Base-by-base conservation (phyloP, 2,113 vertebrate species). In the Vireo altiloquus region DNA sequence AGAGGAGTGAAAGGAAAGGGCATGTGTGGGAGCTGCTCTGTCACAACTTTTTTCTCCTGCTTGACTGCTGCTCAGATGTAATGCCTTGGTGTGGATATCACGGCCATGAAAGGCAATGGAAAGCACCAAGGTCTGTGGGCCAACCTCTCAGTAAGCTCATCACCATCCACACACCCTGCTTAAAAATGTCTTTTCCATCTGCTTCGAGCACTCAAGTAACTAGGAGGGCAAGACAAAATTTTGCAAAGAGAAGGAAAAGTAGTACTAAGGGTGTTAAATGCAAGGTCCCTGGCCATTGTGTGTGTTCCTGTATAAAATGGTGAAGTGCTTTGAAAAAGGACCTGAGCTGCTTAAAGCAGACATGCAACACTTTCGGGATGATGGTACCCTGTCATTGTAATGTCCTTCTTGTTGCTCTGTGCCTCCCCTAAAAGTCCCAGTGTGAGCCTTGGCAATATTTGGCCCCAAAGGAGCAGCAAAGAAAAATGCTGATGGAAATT, bases 201-300 rank as follows among this genome's bases (percentile, higher is more conserved):
- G 33, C 47, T 80, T 66, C 54, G 61, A 63, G 63, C 23, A 57
- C 37, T 44, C 31, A 27, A 63, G 25, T n/a, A 75, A 35, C 35
- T 18, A 33, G 18, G 28, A 39, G 84, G 39, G 40, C 53, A 81
- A 64, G 22, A 56, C 3, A 70, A 40, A 44, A n/a, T 44, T 57
- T 83, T 37, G 50, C 13, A 31, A 53, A 87, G 49, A 35, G 60
- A 49, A 4, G 10, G n/a, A 47, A 72, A 57, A 15, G 1, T 28
- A 15, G 1, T 28, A 30, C 23, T 19, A 14, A 75, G 42, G 33
- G 6, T 71, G 10, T 59, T 44, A 78, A 80, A 15, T 4, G 28
- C 49, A n/a, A 47, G 18, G 24, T 40, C 25, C 5, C 4, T 13
- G 20, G 47, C 13, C 0, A 0, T 2, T 22, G 4, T 20, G 28